A percentile compares a stretch with the other conserved stretches of the same genome.
phyloP scores from a whole-genome alignment of 2,797 vertebrate species.

The Propithecus deckenii region DNA sequence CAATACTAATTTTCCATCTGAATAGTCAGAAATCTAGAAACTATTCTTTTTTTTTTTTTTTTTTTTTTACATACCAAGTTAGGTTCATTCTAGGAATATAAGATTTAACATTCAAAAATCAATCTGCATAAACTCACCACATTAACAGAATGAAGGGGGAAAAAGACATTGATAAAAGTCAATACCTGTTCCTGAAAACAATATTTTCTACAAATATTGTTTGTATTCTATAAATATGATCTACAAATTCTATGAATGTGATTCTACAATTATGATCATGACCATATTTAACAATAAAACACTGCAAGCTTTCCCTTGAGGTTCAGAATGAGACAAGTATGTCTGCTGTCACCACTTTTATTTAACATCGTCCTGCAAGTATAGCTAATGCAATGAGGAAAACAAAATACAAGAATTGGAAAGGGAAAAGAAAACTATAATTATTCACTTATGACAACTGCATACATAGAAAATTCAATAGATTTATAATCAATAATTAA shows the following conservation, averaged over 20 bases:
- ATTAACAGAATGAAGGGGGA: not conserved
- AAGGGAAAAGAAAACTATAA: not conserved
- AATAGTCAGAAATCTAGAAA: not conserved
- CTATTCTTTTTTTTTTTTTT: not conserved
- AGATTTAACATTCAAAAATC: not conserved
- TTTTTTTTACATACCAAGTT: not conserved
- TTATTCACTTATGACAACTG: not conserved
- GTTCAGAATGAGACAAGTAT: not conserved
- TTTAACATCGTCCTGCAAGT: not conserved
- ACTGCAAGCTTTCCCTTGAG: not conserved
- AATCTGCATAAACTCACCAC: not conserved
- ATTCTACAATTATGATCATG: not conserved
- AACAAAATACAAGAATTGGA: not conserved
- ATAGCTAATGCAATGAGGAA: not conserved
- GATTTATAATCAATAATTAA: not conserved
- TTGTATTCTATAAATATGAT: too few relatives aligned
- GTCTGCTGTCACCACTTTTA: not conserved
- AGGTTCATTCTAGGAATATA: slow-evolving; percentile 5
- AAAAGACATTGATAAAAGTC: not conserved
- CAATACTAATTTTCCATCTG: not conserved
- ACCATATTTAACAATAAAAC: not conserved
- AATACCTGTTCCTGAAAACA: not conserved
- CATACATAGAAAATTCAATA: not conserved
- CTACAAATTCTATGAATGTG: too few relatives aligned
- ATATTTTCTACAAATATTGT: not conserved